Conservation (phyloP, 35 echinoderm and acorn worm genomes). For the Hemicentrotus pulcherrimus region DNA sequence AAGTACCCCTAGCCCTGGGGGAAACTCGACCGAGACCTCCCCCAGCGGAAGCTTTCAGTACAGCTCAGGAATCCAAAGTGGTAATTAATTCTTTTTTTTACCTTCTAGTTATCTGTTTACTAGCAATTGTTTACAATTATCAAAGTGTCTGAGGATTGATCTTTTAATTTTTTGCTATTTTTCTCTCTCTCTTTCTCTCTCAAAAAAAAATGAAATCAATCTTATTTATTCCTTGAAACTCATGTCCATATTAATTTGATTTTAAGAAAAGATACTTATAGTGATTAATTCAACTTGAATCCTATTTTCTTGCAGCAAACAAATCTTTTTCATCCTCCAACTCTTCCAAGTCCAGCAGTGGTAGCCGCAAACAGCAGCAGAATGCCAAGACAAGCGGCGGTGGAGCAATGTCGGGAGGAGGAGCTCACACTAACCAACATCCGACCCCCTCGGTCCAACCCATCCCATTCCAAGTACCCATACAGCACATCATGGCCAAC, state of each 20-base stretch:
- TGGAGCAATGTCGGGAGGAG: slow-evolving; percentile 26
- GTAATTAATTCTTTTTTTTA: slow-evolving; percentile 18
- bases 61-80: slow-evolving; percentile 76
- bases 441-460: slow-evolving; percentile 34
- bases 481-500: slow-evolving; percentile 72
- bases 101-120: neutral
- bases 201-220: no score
- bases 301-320: slow-evolving; percentile 58
- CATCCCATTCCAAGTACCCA: slow-evolving; percentile 54
- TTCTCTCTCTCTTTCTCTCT: no score
- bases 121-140: no score
- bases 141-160: no score
- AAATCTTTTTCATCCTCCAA: slow-evolving; percentile 53
- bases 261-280: neutral
- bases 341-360: slow-evolving; percentile 65
- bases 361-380: slow-evolving; percentile 54
- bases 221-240: neutral
- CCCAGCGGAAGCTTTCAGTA: slow-evolving; percentile 62
- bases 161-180: no score
- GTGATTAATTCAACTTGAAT: neutral
- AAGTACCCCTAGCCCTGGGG: slow-evolving; percentile 82
- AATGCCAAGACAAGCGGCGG: neutral
- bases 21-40: slow-evolving; percentile 69
- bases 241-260: neutral
- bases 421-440: slow-evolving; percentile 35